A percentile compares a stretch with the other conserved stretches of the same genome.
Evolutionary conservation across 2,888 invertebrate genomes (phyloP).

Genomic region (Nemoura dubitans): DNA sequence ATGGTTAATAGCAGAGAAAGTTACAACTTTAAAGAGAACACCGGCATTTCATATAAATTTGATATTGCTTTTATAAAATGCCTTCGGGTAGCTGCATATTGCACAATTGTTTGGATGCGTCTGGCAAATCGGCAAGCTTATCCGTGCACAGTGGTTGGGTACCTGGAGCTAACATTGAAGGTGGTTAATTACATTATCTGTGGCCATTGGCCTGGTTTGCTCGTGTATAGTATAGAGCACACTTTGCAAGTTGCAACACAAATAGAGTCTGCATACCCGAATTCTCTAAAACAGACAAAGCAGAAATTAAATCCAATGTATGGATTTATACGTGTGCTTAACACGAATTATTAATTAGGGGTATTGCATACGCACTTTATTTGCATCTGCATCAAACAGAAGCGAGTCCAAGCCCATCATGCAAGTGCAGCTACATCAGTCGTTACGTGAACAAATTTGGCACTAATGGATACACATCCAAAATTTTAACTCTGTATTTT

Average conservation of each 20-base stretch:
- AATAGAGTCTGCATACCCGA: background rate
- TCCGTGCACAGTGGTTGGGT: no score
- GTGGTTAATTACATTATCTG: background rate
- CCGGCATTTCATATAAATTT: no score
- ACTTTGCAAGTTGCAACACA: background rate
- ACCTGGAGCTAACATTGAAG: background rate
- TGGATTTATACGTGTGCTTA: background rate
- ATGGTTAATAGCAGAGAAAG: no score
- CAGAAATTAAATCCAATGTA: background rate
- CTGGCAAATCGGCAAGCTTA: no score
- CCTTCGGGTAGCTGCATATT: no score
- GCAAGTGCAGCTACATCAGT: background rate
- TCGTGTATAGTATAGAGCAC: background rate
- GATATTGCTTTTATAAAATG: no score
- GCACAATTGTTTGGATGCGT: no score
- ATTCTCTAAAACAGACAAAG: background rate
- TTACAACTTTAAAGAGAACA: no score
- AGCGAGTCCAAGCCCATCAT: background rate
- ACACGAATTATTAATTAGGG: background rate
- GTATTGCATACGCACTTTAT: background rate
- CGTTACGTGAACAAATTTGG: background rate
- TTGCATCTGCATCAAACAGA: background rate
- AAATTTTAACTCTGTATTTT: background rate
- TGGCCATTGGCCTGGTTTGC: no score
- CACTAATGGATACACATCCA: background rate